Base-by-base conservation (phyloP, 1,140 invertebrate genomes). In the Drosophila teissieri region DNA sequence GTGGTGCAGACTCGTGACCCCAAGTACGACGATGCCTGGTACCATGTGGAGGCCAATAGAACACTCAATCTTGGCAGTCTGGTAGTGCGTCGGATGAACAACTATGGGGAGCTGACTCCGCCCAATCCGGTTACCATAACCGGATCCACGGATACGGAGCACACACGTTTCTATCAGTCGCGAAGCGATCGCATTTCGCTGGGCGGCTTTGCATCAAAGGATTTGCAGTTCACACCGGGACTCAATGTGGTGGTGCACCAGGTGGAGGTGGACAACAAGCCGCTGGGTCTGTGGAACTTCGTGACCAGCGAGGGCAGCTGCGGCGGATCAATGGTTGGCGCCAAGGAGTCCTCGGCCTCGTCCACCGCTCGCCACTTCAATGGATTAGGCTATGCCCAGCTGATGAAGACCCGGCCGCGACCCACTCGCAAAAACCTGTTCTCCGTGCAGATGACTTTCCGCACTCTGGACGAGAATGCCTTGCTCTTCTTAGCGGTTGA, bases 221-320 rank as follows among this genome's bases (percentile, higher is more conserved):
- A 92, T 45, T 14, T 81, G n/a, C 73, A 83, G 72, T 80, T 95
- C 19, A 92, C 91, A 1, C 67, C 90, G 0, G 95, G 95, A 1
- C 91, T 96, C 5, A 93, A 94, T 19, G 97, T 96, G 0, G 98
- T 97, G 61, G 93, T 98, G 6, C 93, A 97, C 91, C 95, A 96
- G 69, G 92, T 98, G 0, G 94, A 94, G 64, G 93, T 97, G 1
- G 96, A 98, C 92, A 95, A 95, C 5, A 94, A 95, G 34, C 95
- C 94, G 0, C 93, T 99, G 46, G 98, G 98, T 0, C 93, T 99
- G 0, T 99, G 97, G 97, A 97, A 98, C 92, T 99, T 98, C 89
- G 65, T 93, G 1, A 93, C 93, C 34, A 94, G 95, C 62, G 92
- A 88, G 72, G 93, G 93, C 62, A 94, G 94, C 7, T 99, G 98